Evolutionary conservation across 2,888 invertebrate species (phyloP).

Genomic region (Megastigmus dorsalis): DNA sequence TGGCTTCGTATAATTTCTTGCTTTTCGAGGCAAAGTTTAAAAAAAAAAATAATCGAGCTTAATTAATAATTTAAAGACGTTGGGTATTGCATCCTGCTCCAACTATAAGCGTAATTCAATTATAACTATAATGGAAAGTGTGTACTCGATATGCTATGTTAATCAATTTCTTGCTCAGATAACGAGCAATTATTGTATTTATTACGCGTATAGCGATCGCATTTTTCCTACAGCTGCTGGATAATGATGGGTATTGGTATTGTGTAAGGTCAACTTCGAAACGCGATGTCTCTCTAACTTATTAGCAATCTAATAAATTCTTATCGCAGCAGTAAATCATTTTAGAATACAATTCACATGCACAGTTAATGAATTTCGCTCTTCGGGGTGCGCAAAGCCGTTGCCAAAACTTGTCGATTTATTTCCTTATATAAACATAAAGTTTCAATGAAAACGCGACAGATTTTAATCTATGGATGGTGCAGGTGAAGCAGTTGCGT

Average conservation of each 20-base stretch:
- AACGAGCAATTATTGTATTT: too few species aligned
- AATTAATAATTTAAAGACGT: constrained; percentile 7
- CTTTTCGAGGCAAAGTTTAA: neutral
- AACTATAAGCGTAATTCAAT: neutral
- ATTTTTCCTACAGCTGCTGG: too few species aligned
- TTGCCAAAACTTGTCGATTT: neutral
- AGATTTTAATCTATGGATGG: too few species aligned
- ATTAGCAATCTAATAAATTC: constrained; percentile 1
- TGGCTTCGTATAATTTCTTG: constrained; percentile 1
- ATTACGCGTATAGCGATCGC: too few species aligned
- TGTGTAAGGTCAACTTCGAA: neutral
- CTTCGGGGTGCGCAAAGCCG: neutral
- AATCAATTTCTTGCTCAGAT: neutral
- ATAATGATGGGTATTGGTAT: too few species aligned
- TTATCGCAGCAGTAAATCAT: constrained; percentile 9
- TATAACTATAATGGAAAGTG: neutral
- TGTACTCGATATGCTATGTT: neutral
- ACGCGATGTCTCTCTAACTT: neutral
- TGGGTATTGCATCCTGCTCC: neutral
- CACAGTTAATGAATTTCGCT: constrained; percentile 11
- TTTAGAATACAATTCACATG: neutral
- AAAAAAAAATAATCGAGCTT: constrained; percentile 16
- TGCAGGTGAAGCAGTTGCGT: too few species aligned
- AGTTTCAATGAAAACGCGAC: too few species aligned
- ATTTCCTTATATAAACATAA: neutral